These are phyloP conservation scores for Malurus leucopterus DNA, from an alignment of 2,797 vertebrate genomes.

Conservation along the genomic window DNA sequence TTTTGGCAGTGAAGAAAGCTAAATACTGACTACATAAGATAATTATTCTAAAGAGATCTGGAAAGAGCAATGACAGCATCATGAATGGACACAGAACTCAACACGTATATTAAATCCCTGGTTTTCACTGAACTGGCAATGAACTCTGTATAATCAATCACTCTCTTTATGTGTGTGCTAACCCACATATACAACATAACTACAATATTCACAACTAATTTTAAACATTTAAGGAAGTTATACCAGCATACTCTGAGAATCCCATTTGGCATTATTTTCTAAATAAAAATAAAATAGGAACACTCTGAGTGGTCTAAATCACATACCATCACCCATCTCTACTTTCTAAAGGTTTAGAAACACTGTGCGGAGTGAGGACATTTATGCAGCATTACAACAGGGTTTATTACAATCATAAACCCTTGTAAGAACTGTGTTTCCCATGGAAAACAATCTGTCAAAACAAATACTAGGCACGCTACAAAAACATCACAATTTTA, in stretches of 20 bases:
- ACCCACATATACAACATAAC: background rate
- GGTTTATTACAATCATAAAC: slow-evolving; percentile 2
- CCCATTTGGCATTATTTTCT: background rate
- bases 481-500: background rate
- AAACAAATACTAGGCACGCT: background rate
- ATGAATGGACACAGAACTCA: rapidly evolving
- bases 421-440: slow-evolving; percentile 17
- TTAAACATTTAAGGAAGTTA: background rate
- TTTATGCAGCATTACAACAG: background rate
- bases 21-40: background rate
- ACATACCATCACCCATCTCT: slow-evolving; percentile 13
- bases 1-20: background rate
- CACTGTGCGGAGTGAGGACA: background rate
- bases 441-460: background rate
- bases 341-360: background rate
- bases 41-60: background rate
- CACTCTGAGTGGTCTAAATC: slow-evolving; percentile 3
- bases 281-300: background rate
- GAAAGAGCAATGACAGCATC: background rate
- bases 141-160: background rate
- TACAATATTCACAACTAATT: background rate
- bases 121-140: background rate
- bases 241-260: background rate
- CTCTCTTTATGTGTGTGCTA: background rate
- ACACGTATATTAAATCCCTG: background rate